A percentile compares a stretch with the other conserved stretches of the same genome.
These are phyloP conservation scores for Balearica regulorum DNA, from an alignment of 2,797 vertebrate genomes.

Conservation along the genomic window DNA sequence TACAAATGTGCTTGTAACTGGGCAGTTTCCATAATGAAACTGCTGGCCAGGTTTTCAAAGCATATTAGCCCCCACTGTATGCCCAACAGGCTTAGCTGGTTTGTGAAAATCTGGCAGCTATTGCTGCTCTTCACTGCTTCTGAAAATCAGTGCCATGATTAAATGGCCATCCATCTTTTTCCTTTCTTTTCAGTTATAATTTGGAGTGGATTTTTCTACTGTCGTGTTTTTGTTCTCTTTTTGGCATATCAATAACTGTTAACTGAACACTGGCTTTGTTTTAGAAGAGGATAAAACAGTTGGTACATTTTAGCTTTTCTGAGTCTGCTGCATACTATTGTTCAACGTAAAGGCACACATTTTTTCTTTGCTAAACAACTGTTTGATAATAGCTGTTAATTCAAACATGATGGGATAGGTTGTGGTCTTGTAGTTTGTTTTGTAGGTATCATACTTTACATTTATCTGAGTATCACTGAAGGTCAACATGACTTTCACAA, in stretches of 20 bases:
- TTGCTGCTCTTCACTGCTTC: not conserved
- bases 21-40: not conserved
- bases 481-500: fast-evolving
- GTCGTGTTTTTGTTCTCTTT: not conserved
- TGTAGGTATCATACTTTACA: not conserved
- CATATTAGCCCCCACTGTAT: not conserved
- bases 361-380: not conserved
- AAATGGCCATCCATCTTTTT: not conserved
- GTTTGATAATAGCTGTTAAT: not conserved
- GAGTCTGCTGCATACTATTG: fast-evolving
- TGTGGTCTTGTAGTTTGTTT: not conserved
- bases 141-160: not conserved
- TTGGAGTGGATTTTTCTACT: not conserved
- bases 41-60: not conserved
- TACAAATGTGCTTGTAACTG: not conserved
- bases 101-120: conserved; percentile 1
- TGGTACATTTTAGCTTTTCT: not conserved
- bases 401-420: not conserved
- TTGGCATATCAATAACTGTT: not conserved
- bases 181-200: not conserved
- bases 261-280: not conserved
- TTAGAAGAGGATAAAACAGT: not conserved
- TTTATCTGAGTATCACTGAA: not conserved
- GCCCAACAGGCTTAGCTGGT: not conserved
- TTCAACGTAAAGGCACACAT: not conserved